Evolutionary conservation across 1,140 invertebrate genomes (phyloP), one percentile per base, ranked within the genome.

Genomic region (Drosophila asahinai): DNA sequence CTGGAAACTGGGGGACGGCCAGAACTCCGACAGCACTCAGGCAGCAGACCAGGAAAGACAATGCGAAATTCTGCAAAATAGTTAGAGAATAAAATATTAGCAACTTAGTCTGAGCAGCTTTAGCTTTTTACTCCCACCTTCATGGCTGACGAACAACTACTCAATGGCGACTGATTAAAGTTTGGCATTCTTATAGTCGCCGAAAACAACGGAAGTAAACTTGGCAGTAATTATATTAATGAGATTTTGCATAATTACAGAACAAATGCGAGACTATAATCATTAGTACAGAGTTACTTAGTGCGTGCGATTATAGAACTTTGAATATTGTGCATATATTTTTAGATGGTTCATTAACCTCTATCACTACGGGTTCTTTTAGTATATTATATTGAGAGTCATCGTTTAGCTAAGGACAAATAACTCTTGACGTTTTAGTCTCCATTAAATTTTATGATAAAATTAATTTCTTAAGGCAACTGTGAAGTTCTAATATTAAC

Each of bases 181-280:
- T 43, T 67, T 59, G 57, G 38, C 61, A 71, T 54, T 74, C 57
- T 57, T 57, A 71, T 62, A 49, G 54, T 22, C 15, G 14, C 40
- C 51, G 22, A 63, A 48, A 70, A 55, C 30, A 89, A 68, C 73
- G 83, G 81, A 87, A 83, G 61, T 70, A 27, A 38, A 54, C n/a
- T 55, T 52, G 0, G 57, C 30, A 33, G 70, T 75, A 78, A 84
- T 84, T 81, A 83, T 61, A 62, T 68, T 86, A 72, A 87, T 87
- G 73, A 70, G 65, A 59, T 45, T 64, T 71, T 15, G 12, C 49
- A 68, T 77, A 77, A 75, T 75, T 64, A 75, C 22, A 73, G 17
- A 73, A 51, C 68, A 73, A 73, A 73, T 73, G 68, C 30, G 70
- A 63, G 54, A 45, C 58, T 43, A 77, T 77, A 77, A 61, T 77